Evolutionary conservation across 2,797 vertebrate genomes (phyloP), one percentile per base, ranked within the genome.

Genomic region (Cyprinodon diabolis): DNA sequence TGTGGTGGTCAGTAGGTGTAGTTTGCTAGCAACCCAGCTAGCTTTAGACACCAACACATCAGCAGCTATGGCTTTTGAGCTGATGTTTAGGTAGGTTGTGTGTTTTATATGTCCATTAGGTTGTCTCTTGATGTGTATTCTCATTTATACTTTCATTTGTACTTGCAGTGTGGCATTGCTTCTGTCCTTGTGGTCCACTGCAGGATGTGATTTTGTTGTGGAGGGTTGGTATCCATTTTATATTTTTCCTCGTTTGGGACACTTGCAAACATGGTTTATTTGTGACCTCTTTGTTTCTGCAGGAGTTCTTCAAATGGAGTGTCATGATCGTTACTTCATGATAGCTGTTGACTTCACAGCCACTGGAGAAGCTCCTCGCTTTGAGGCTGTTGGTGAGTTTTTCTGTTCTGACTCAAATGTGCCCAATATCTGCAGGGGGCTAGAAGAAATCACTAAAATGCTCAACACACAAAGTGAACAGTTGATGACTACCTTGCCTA

Each of bases 381-480:
- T 95, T 86, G 88, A 94, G 48, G 93, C 91, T 11, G 76, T 92
- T 1, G 92, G 94, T 93, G 69, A 58, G 90, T 69, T 1, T 13
- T 66, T 12, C 10, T 19, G 37, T 23, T 57, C 21, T 45, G 21
- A 37, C 9, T 63, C 1, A n/a, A 13, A n/a, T 3, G 4, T 35
- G 10, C 17, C 37, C 8, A 40, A 43, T 43, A 43, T 43, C 40
- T 43, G 40, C 40, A 5, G 30, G 1, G 7, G 6, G 40, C 7
- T 43, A 43, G 40, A 30, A 30, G 30, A 30, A 30, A 30, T 30
- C 30, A 0, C 30, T 30, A 30, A 30, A 30, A 30, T 30, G 40
- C 40, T 43, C 40, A 4, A 5, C 40, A 40, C 40, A 40, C 40
- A 43, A 7, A 43, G 7, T 43, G 40, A 43, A 43, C 40, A 43